Percentiles rank a stretch among this genome's conserved stretches.
Conservation (phyloP, 1,140 invertebrate species). For the Musca domestica region DNA sequence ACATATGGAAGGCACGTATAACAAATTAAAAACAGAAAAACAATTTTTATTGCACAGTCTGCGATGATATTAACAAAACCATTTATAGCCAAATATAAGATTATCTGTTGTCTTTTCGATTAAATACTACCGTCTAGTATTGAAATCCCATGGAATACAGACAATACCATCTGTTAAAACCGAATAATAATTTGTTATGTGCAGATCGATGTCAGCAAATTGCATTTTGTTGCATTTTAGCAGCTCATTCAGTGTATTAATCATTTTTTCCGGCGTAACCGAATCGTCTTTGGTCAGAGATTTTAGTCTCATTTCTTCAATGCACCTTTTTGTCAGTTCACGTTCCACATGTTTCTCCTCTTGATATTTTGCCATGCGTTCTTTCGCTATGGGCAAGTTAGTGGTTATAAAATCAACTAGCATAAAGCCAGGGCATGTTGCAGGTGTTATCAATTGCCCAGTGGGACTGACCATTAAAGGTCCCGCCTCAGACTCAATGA, state of each 20-base stretch:
- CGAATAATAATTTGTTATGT: conserved; percentile 88
- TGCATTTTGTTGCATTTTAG: conserved; percentile 54
- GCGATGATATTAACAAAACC: background rate
- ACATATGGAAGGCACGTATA: background rate
- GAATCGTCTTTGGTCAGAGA: conserved; percentile 84
- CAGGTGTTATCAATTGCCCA: conserved; percentile 88
- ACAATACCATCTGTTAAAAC: conserved; percentile 86
- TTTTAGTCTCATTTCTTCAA: conserved; percentile 65
- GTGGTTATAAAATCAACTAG: conserved; percentile 80
- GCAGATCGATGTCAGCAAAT: conserved; percentile 63
- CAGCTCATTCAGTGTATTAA: conserved; percentile 74
- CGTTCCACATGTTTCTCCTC: conserved; percentile 78
- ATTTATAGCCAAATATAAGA: background rate
- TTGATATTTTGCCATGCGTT: conserved; percentile 70
- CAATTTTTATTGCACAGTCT: background rate
- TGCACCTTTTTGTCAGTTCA: conserved; percentile 66
- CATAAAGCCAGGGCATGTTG: conserved; percentile 81
- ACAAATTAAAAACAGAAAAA: background rate
- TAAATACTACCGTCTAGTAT: conserved; percentile 28
- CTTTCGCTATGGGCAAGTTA: conserved; percentile 71
- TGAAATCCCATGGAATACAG: conserved; percentile 92
- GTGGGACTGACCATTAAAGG: conserved; percentile 90
- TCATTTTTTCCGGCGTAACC: conserved; percentile 86
- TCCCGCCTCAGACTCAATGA: conserved; percentile 88
- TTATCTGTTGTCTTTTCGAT: background rate